Conservation (phyloP, 1,140 invertebrate genomes). For the Papilio machaon region DNA sequence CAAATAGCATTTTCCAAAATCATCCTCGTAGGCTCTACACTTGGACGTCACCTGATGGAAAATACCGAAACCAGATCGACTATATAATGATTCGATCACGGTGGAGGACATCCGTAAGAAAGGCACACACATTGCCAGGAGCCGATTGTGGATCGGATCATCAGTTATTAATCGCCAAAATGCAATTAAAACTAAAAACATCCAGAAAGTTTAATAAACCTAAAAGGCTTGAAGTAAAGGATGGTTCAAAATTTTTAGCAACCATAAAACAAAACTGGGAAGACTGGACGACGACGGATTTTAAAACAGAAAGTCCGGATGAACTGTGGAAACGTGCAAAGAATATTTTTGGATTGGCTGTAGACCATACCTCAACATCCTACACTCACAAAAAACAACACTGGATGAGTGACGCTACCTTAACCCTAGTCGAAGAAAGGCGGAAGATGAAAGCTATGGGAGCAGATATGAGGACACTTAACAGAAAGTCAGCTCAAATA, state of each 20-base stretch:
- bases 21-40: conserved; percentile 44
- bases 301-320: not conserved
- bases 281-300: not conserved
- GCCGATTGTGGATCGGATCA: conserved; percentile 42
- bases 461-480: too few species aligned
- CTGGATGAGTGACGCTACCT: conserved; percentile 42
- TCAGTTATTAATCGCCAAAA: conserved; percentile 25
- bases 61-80: conserved; percentile 43
- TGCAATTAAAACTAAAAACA: conserved; percentile 35
- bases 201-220: conserved; percentile 13
- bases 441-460: conserved; percentile 39
- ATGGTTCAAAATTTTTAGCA: not conserved
- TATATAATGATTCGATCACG: conserved; percentile 39
- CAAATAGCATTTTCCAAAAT: conserved; percentile 44
- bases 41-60: conserved; percentile 43
- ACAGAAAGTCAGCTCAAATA: too few species aligned
- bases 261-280: not conserved
- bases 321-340: not conserved
- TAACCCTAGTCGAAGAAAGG: conserved; percentile 39
- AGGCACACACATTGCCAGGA: conserved; percentile 24
- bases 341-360: not conserved
- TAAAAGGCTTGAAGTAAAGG: not conserved
- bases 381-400: conserved; percentile 35
- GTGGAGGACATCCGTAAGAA: conserved; percentile 37
- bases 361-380: not conserved